Evolutionary conservation across 2,888 invertebrate species (phyloP), one percentile per base, ranked within the genome.

Genomic region (Lasioglossum zephyrum): DNA sequence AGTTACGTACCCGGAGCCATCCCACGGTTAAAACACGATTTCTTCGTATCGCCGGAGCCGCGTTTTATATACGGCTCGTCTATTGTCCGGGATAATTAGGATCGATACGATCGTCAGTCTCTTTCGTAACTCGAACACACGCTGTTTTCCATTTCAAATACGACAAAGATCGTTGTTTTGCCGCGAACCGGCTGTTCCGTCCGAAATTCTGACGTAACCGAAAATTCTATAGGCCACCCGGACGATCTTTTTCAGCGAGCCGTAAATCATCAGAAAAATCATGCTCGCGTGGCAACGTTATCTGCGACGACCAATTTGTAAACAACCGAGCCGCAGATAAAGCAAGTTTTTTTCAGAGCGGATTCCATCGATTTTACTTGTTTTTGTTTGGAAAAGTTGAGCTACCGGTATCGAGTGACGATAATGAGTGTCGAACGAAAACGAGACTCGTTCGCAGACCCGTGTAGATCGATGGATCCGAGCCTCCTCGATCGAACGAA

Each of bases 21-120:
- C 66, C 73, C 60, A 73, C 77, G 77, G 41, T 70, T 69, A 73
- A 73, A 73, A n/a, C 53, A 31, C 69, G 36, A 44, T 82, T 66
- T 69, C 53, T 73, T 66, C 26, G 66, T 47, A 82, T 66, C 77
- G 77, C 22, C 18, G 66, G 26, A 70, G 41, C 41, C 47, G 73
- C 41, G n/a, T 74, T 82, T 73, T 69, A 18, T 81, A 66, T 22
- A 63, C 39, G n/a, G 49, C 36, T 13, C 36, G 60, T 70, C 57
- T 74, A 74, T 70, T 77, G 57, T 83, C 39, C 16, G 16, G 73
- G 41, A 83, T 73, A 78, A 78, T 78, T 78, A 74, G 57, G 44
- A 53, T 77, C 57, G 82, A 82, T 36, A 63, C 75, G 72, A 79
- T 47, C 39, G 44, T n/a, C 53, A 53, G 36, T 2, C 77, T 60